Evolutionary conservation across 1,140 invertebrate species (phyloP).

Genomic region (Zaprionus lachaisei): DNA sequence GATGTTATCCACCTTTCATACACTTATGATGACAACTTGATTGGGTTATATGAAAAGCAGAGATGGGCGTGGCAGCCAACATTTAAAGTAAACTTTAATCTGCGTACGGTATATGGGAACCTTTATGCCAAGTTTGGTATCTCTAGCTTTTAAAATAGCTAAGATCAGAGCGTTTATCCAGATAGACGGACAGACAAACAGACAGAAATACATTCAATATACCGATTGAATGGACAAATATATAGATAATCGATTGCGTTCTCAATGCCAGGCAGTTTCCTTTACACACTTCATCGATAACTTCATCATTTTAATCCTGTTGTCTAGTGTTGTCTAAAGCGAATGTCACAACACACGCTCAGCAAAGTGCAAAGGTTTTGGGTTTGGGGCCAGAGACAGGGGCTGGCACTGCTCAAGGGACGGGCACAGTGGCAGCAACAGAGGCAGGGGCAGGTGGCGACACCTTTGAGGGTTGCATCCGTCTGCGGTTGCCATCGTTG

Average conservation of each 20-base stretch:
- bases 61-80: no score
- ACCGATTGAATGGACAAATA: no score
- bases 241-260: no score
- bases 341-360: conserved; percentile 8
- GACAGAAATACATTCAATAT: no score
- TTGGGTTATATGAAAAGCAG: not conserved
- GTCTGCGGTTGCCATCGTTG: conserved; percentile 63
- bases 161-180: no score
- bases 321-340: conserved; percentile 55
- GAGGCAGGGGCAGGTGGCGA: not conserved
- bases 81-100: no score
- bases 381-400: not conserved
- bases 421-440: not conserved
- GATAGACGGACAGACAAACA: no score
- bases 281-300: no score
- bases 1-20: no score
- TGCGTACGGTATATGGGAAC: not conserved
- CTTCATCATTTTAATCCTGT: not conserved
- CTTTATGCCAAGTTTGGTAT: no score
- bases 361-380: not conserved
- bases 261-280: no score
- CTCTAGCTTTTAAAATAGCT: no score
- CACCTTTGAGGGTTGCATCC: conserved; percentile 60
- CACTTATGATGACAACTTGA: not conserved
- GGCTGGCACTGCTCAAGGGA: not conserved